Conservation (phyloP, 1,140 invertebrate species). For the Drosophila bocqueti region DNA sequence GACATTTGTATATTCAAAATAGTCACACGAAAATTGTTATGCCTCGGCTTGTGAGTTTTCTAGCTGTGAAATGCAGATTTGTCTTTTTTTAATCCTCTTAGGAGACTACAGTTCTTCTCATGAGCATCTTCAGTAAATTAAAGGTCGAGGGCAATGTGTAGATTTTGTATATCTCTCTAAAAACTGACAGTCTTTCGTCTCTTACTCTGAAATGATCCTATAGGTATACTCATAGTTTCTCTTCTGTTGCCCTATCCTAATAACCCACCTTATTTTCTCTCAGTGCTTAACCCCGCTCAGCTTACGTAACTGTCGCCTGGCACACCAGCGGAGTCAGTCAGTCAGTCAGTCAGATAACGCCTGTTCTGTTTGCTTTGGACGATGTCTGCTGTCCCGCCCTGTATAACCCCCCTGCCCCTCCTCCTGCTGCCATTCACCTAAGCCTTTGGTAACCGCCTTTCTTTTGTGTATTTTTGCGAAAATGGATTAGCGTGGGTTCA, state of each 20-base stretch:
- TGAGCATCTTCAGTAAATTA: not conserved
- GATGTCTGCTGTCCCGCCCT: slow-evolving; percentile 27
- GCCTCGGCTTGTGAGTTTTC: too few species aligned
- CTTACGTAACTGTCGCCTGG: slow-evolving; percentile 64
- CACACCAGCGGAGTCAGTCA: slow-evolving; percentile 26
- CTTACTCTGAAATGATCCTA: not conserved
- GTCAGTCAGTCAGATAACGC: slow-evolving; percentile 58
- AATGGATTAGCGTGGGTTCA: slow-evolving; percentile 82
- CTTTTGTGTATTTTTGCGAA: slow-evolving; percentile 61
- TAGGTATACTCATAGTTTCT: too few species aligned
- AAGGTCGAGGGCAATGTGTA: not conserved
- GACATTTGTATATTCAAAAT: too few species aligned
- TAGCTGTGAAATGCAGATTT: too few species aligned
- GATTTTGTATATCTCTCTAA: not conserved
- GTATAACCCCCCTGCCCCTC: not conserved
- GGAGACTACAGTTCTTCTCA: not conserved
- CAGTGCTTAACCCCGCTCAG: slow-evolving; percentile 7
- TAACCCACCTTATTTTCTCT: not conserved
- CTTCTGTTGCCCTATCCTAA: too few species aligned
- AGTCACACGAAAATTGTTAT: too few species aligned
- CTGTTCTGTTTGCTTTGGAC: slow-evolving; percentile 75
- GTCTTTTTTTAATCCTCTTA: too few species aligned
- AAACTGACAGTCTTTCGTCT: too few species aligned
- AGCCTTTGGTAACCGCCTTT: slow-evolving; percentile 2
- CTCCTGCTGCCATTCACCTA: not conserved